Percentiles rank a stretch among this genome's conserved stretches.
phyloP scores from a whole-genome alignment of 2,113 vertebrate species.

The Tragelaphus scriptus region DNA sequence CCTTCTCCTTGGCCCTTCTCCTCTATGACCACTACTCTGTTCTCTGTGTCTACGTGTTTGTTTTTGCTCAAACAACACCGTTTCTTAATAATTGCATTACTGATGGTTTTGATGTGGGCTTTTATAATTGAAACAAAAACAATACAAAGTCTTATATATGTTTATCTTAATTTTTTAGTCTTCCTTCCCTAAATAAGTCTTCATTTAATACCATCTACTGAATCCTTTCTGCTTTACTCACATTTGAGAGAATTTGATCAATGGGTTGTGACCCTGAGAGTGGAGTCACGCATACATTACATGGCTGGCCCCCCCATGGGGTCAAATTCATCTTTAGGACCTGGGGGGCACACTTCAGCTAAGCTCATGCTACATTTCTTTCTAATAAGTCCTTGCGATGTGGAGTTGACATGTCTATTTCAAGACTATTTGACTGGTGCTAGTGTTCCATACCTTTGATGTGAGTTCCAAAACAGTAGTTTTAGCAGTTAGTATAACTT shows the following conservation, averaged over 20 bases:
- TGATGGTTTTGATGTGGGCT: not conserved
- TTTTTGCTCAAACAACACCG: not conserved
- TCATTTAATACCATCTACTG: not conserved
- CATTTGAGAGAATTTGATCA: not conserved
- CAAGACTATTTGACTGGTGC: not conserved
- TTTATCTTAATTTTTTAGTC: not conserved
- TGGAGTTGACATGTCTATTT: not conserved
- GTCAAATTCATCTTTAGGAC: not conserved
- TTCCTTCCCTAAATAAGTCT: not conserved
- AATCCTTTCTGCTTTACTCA: not conserved
- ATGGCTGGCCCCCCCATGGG: rapidly evolving
- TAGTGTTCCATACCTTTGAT: not conserved
- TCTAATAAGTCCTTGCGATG: not conserved
- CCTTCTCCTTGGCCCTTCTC: not conserved
- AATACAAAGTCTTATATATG: not conserved
- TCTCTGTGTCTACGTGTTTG: not conserved
- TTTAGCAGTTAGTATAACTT: not conserved
- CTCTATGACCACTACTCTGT: not conserved
- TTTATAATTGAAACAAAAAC: not conserved
- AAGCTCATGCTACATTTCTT: rapidly evolving
- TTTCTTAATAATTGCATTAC: not conserved
- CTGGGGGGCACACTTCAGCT: rapidly evolving
- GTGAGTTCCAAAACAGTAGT: not conserved
- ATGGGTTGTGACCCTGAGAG: not conserved
- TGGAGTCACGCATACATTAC: not conserved